A percentile compares a stretch with the other conserved stretches of the same genome.
Evolutionary conservation across 2,888 invertebrate genomes (phyloP).

Genomic region (Folsomia manolachei): DNA sequence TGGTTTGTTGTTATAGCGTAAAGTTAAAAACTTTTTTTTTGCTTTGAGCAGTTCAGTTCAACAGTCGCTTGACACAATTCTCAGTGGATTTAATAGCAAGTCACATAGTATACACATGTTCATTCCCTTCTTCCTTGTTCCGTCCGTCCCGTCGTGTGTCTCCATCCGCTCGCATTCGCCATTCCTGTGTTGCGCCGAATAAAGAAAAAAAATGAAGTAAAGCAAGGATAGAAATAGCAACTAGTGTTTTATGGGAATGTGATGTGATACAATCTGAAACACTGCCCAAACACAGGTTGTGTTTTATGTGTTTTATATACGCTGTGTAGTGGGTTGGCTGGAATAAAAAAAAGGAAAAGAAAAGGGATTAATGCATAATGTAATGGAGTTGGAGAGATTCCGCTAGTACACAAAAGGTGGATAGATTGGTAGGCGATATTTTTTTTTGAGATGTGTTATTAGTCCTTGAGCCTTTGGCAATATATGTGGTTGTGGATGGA

Average conservation of each 20-base stretch:
- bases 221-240: slow-evolving; percentile 1
- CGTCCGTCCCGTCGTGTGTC: too few relatives aligned
- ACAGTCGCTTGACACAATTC: background rate
- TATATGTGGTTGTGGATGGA: too few relatives aligned
- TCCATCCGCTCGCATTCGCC: too few relatives aligned
- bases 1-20: too few relatives aligned
- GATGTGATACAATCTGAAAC: too few relatives aligned
- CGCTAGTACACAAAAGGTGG: too few relatives aligned
- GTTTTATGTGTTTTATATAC: too few relatives aligned
- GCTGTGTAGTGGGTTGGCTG: too few relatives aligned
- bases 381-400: too few relatives aligned
- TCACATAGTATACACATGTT: background rate
- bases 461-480: background rate
- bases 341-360: too few relatives aligned
- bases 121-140: background rate
- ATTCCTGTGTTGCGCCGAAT: background rate
- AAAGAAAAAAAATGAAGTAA: background rate
- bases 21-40: background rate
- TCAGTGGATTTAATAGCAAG: background rate
- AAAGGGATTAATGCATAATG: background rate
- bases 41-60: background rate
- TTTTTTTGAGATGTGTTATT: background rate
- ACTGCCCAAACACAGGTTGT: too few relatives aligned
- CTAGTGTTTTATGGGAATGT: background rate
- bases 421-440: background rate